phyloP scores from a whole-genome alignment of 2,797 vertebrate species.

The Peromyscus attwateri region DNA sequence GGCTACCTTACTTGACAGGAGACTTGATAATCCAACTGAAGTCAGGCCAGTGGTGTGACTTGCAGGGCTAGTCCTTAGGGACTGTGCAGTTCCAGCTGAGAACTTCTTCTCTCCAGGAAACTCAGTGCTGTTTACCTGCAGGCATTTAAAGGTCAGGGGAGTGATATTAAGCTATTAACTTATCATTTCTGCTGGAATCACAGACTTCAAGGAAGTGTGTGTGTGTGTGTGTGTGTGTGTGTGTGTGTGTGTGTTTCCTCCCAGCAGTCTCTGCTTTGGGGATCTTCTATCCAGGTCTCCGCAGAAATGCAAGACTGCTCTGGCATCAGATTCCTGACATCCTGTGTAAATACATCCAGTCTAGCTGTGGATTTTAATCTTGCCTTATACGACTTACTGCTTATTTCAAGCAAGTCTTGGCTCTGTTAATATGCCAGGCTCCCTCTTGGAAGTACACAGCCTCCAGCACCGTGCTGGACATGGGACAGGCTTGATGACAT shows the following conservation, averaged over 20 bases:
- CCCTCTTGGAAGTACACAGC: not conserved
- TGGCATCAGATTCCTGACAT: not conserved
- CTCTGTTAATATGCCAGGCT: not conserved
- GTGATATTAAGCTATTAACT: constrained; percentile 50
- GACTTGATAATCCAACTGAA: not conserved
- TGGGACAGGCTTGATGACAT: not conserved
- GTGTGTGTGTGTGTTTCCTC: not conserved
- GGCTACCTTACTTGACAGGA: not conserved
- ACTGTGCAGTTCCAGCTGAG: not conserved
- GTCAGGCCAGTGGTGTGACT: not conserved
- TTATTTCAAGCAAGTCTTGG: not conserved
- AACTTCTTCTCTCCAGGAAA: not conserved
- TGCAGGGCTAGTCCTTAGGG: not conserved
- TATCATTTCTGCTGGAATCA: constrained; percentile 46
- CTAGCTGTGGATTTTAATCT: not conserved
- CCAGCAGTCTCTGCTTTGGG: not conserved
- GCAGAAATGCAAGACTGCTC: not conserved
- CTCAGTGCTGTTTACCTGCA: constrained; percentile 52
- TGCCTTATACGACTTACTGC: not conserved
- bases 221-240: not conserved
- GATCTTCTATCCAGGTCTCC: not conserved
- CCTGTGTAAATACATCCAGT: not conserved
- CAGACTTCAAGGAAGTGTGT: constrained; percentile 11
- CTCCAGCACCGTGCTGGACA: not conserved
- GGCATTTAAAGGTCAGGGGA: constrained; percentile 72